Base-by-base conservation (phyloP, 2,888 invertebrate species). In the Drosophila flavopinicola region DNA sequence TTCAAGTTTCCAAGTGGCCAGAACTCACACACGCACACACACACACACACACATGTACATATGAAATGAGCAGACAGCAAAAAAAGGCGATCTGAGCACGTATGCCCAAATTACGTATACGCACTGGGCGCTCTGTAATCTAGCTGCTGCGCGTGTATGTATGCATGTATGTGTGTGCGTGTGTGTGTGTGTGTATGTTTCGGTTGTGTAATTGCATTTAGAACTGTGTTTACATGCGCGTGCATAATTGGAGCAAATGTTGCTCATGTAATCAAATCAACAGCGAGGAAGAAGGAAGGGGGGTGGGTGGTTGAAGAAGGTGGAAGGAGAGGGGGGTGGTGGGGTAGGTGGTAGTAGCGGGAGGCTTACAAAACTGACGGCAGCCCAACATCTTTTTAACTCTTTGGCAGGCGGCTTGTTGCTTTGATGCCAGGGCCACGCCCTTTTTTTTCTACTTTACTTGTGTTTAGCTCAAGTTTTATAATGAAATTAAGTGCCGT, bases 201-300 rank as follows among this genome's bases (percentile, higher is more conserved):
- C 15, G 38, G 54, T 60, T 60, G 57, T 82, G 78, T 79, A 79
- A 85, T 79, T 79, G 85, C 79, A 79, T 85, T 83, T 83, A 58
- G 37, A 39, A 49, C 66, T 66, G 75, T 79, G 76, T 83, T 80
- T 84, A 80, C 84, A 86, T 84, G 84, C 79, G 85, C 86, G 86
- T 80, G 80, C 84, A 84, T 84, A 80, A 80, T 86, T 80, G 84
- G 68, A 79, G 75, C 65, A 76, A 77, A 86, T 84, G 84, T 71
- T 84, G 84, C 71, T 61, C 86, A 51, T 86, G 71, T 80, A 79
- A 86, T 80, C 86, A 84, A 86, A 86, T 80, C 77, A 76, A 64
- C 61, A 42, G 27, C 25, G 33, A 4, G 4, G 2, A 24, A 58
- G 23, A 23, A 4, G 24, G 7, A 15, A 24, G 17, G 9, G 11